A percentile compares a stretch with the other conserved stretches of the same genome.
These are phyloP conservation scores for Percopsis transmontana DNA, from an alignment of 2,113 vertebrate species.

Conservation along the genomic window DNA sequence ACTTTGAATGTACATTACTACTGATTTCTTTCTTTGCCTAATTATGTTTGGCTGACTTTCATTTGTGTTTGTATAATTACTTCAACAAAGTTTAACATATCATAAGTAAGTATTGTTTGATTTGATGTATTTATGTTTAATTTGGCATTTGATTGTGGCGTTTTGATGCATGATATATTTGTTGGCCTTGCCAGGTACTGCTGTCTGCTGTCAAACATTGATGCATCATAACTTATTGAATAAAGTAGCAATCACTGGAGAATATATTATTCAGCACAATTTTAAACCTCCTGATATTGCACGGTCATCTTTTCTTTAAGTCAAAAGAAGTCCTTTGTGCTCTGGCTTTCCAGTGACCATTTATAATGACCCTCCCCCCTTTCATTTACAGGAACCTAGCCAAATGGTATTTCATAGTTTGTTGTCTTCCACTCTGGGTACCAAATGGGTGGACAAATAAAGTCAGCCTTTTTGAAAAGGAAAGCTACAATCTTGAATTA, in stretches of 20 bases:
- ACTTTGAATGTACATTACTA: neutral
- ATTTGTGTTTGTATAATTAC: neutral
- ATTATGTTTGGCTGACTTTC: neutral
- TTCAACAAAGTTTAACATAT: neutral
- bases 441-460: neutral
- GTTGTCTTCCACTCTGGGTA: neutral
- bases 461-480: too few relatives aligned
- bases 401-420: neutral
- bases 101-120: neutral
- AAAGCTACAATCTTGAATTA: too few relatives aligned
- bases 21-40: neutral
- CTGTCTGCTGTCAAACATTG: neutral
- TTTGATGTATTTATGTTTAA: constrained; percentile 5
- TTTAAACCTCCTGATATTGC: constrained; percentile 2
- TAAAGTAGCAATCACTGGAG: constrained; percentile 65
- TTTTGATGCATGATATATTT: constrained; percentile 5
- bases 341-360: neutral
- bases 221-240: constrained; percentile 13
- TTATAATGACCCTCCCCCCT: neutral
- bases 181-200: neutral
- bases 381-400: neutral
- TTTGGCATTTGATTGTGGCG: neutral
- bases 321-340: neutral
- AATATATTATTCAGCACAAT: constrained; percentile 5
- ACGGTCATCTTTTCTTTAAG: neutral